These are phyloP conservation scores for Sciurus vulgaris DNA, from an alignment of 2,797 vertebrate species.

Conservation along the genomic window DNA sequence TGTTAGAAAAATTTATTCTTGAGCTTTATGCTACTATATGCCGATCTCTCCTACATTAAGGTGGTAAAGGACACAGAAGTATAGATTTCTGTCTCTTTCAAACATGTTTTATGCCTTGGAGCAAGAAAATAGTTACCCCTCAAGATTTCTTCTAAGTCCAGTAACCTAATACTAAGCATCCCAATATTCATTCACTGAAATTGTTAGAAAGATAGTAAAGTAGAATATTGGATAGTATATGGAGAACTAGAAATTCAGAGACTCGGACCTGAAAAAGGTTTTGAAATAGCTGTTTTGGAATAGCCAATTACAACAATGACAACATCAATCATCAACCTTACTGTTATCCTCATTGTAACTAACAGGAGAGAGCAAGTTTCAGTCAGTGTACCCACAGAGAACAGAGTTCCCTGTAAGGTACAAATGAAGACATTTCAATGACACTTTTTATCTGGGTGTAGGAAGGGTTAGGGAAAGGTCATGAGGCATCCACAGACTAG, in stretches of 20 bases:
- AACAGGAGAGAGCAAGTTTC: not conserved
- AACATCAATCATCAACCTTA: not conserved
- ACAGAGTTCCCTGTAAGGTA: not conserved
- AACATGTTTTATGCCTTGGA: not conserved
- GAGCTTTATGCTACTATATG: not conserved
- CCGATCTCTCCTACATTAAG: not conserved
- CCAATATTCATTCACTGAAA: not conserved
- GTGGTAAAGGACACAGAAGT: not conserved
- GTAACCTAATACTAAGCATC: not conserved
- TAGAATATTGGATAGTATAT: not conserved
- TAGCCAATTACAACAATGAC: not conserved
- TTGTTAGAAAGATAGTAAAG: not conserved
- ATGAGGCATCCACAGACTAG: not conserved
- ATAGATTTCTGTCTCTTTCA: not conserved
- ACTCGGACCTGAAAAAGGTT: not conserved
- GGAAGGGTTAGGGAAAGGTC: not conserved
- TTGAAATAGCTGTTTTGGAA: not conserved
- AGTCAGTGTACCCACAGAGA: not conserved
- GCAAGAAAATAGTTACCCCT: not conserved
- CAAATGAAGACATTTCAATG: not conserved
- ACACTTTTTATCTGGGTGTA: not conserved
- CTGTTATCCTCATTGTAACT: not conserved
- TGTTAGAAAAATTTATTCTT: not conserved
- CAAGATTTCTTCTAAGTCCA: not conserved
- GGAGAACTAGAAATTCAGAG: slow-evolving; percentile 1